phyloP scores from a whole-genome alignment of 92 coral and sea anemone species.

The Desmophyllum pertusum region DNA sequence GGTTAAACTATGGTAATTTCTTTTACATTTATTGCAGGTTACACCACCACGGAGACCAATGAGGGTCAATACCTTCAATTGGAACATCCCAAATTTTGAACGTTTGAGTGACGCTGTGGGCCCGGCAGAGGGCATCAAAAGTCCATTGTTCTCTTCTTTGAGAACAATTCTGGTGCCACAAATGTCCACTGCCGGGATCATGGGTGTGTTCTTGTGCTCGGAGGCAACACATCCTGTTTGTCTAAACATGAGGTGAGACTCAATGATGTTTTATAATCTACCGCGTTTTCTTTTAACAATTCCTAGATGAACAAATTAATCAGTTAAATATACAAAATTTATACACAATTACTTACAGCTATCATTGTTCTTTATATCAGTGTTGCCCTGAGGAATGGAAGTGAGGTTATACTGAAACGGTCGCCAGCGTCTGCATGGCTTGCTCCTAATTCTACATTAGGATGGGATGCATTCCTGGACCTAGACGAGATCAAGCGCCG shows the following conservation, averaged over 20 bases:
- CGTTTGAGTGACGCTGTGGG: background rate
- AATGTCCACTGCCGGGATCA: slow-evolving; percentile 6
- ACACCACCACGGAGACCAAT: background rate
- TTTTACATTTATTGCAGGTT: background rate
- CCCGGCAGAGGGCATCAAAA: background rate
- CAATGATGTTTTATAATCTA: background rate
- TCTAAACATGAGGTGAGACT: background rate
- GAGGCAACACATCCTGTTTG: background rate
- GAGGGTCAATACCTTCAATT: background rate
- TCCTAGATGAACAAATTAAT: background rate
- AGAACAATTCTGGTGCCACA: background rate
- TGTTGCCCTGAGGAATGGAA: background rate
- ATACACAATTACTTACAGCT: background rate
- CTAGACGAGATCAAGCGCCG: background rate
- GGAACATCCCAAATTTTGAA: background rate
- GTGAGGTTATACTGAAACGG: background rate
- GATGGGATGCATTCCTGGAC: background rate
- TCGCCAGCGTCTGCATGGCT: background rate
- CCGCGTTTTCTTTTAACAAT: background rate
- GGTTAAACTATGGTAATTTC: too few relatives aligned
- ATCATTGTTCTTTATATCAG: background rate
- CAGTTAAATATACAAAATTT: background rate
- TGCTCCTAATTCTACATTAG: background rate
- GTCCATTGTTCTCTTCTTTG: background rate
- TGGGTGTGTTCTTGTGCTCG: background rate